These are phyloP conservation scores for Matsumyia berberina DNA, from an alignment of 2,888 invertebrate genomes.

Conservation along the genomic window DNA sequence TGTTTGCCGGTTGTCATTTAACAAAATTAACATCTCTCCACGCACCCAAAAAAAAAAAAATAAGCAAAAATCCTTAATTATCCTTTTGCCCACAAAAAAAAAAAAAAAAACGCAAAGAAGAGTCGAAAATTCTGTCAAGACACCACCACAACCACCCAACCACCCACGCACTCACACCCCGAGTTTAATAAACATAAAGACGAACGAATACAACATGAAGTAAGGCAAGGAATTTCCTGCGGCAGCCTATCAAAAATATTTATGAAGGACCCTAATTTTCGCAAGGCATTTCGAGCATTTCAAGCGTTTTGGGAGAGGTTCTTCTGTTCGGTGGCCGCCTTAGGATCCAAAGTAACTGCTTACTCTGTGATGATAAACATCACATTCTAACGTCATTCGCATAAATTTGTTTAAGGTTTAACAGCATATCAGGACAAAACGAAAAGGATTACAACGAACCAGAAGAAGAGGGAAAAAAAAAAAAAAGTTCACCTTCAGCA, in stretches of 20 bases:
- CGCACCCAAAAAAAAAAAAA: conserved; percentile 7
- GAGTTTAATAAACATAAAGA: conserved; percentile 34
- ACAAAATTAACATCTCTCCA: conserved; percentile 49
- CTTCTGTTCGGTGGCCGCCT: neutral
- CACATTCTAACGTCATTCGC: conserved; percentile 64
- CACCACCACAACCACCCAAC: conserved; percentile 45
- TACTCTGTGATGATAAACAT: conserved; percentile 64
- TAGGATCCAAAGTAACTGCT: conserved; percentile 36
- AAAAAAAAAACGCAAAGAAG: conserved; percentile 15
- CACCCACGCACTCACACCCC: conserved; percentile 20
- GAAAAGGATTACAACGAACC: conserved; percentile 53
- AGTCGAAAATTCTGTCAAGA: conserved; percentile 3
- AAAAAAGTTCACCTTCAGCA: conserved; percentile 3
- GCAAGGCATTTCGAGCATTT: conserved; percentile 44
- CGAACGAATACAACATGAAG: conserved; percentile 21
- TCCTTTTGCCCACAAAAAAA: conserved; percentile 5
- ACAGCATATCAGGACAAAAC: conserved; percentile 55
- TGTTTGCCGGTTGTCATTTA: conserved; percentile 14
- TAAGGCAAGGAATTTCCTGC: conserved; percentile 32
- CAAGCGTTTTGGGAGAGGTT: neutral
- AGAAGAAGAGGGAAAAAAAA: neutral
- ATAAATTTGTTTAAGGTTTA: conserved; percentile 61
- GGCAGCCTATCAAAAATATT: conserved; percentile 73
- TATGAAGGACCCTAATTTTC: conserved; percentile 71
- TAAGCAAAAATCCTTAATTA: conserved; percentile 37